Evolutionary conservation across 2,113 vertebrate genomes (phyloP).

Genomic region (pig (Sus scrofa)): T2T-Sscrofa CM000823.6:25399501-25400000

Average conservation of each 20-base stretch:
- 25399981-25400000: too few species aligned
- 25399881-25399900: neutral
- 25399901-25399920: too few species aligned
- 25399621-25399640: neutral
- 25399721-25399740: neutral
- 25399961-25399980: too few species aligned
- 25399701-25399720: neutral
- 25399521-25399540: too few species aligned
- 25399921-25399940: too few species aligned
- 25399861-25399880: neutral
- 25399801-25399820: neutral
- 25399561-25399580: too few species aligned
- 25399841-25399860: neutral
- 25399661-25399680: neutral
- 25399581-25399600: too few species aligned
- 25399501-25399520: too few species aligned
- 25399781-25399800: neutral
- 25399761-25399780: neutral
- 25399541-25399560: too few species aligned
- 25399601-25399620: neutral
- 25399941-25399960: too few species aligned
- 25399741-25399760: neutral
- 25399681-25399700: neutral
- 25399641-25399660: neutral
- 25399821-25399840: neutral